Evolutionary conservation across 2,888 invertebrate species (phyloP), one percentile per base, ranked within the genome.

Genomic region (Cephus rjabovi): DNA sequence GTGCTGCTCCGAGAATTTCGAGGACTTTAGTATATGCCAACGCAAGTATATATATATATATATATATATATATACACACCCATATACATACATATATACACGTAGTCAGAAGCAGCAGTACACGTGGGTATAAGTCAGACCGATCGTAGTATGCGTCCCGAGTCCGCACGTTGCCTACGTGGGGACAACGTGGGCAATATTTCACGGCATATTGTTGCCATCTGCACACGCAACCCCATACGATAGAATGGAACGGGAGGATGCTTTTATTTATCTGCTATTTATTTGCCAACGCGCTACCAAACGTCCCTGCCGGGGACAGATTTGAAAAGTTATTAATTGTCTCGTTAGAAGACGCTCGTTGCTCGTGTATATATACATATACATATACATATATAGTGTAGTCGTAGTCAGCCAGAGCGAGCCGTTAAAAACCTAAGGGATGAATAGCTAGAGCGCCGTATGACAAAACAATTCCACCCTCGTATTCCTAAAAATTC

Each of bases 131-230:
- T 70, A 70, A 33, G 15, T 23, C 70, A 40, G 40, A 40, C 40
- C 15, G 40, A 40, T 40, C 15, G 40, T 40, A 40, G 40, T 40
- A 15, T 40, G 40, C 15, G 15, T 15, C 15, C 40, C 40, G 40
- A 15, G 40, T 40, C 40, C 15, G 40, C 40, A 40, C 40, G 40
- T 40, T 15, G 74, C 74, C 74, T 35, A 69, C n/a, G 35, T 76
- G 75, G 71, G 78, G 82, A 81, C 83, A 85, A 83, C 70, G 31
- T 80, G 81, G 87, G 89, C 90, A 90, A 91, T 91, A 91, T 90
- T 91, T 91, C 90, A 91, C 85, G 83, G 89, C 88, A 90, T 88
- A 91, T 91, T 91, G 91, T 91, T 91, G 91, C 91, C 91, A 91
- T 91, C 91, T 91, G 91, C 91, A 91, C 89, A 89, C 90, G 89